phyloP scores from a whole-genome alignment of 2,113 vertebrate genomes.

The Climacteris rufus region DNA sequence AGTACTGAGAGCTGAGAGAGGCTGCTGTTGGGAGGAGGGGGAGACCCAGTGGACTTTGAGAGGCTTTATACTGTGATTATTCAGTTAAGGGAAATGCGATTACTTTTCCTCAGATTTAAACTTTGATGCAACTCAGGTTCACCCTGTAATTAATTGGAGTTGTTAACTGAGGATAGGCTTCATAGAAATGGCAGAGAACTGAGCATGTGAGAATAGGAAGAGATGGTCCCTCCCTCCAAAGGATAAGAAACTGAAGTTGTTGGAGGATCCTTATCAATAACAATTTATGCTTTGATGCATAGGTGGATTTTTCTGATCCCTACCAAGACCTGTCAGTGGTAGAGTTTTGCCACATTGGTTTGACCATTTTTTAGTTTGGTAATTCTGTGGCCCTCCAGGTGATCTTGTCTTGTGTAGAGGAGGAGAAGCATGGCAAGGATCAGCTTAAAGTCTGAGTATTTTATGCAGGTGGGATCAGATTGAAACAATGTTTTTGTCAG shows the following conservation, averaged over 20 bases:
- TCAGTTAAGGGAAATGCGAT: background rate
- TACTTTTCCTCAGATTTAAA: background rate
- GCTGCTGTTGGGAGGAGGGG: background rate
- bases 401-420: background rate
- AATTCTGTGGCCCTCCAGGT: background rate
- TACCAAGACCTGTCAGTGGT: fast-evolving
- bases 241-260: background rate
- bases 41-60: background rate
- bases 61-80: background rate
- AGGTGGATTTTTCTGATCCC: background rate
- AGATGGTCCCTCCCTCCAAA: background rate
- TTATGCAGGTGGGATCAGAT: background rate
- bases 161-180: background rate
- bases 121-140: background rate
- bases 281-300: background rate
- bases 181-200: background rate
- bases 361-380: background rate
- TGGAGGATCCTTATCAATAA: background rate
- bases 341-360: background rate
- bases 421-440: background rate
- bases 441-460: background rate
- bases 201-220: background rate
- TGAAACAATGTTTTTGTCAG: background rate
- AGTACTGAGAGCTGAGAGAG: background rate
- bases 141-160: background rate